phyloP scores from a whole-genome alignment of 2,113 vertebrate species.

The Calidris pygmaea region DNA sequence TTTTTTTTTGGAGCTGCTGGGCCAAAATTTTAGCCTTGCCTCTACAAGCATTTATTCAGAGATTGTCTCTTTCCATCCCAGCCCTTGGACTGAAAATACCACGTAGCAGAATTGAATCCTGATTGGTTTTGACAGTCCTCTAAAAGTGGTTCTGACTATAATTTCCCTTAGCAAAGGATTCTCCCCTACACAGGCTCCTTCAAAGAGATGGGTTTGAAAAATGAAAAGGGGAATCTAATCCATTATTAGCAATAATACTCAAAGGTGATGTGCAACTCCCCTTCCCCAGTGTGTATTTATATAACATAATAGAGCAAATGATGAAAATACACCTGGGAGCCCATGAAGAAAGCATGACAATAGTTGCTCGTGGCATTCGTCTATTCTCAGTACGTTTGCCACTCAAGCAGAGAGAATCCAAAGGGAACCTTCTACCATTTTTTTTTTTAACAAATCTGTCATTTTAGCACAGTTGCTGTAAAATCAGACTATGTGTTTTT shows the following conservation, averaged over 20 bases:
- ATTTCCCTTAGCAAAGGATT: conserved; percentile 9
- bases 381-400: not conserved
- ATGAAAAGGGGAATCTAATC: not conserved
- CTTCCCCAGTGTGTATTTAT: not conserved
- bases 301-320: not conserved
- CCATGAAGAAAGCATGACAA: not conserved
- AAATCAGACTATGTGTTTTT: not conserved
- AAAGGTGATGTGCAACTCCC: not conserved
- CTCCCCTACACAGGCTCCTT: not conserved
- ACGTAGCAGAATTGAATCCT: not conserved
- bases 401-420: not conserved
- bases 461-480: not conserved
- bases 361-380: not conserved
- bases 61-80: not conserved
- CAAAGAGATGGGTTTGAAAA: not conserved
- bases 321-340: not conserved
- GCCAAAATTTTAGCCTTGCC: not conserved
- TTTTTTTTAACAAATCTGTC: not conserved
- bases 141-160: not conserved
- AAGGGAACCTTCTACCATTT: not conserved
- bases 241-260: not conserved
- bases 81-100: not conserved
- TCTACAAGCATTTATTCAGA: not conserved
- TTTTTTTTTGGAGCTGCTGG: not conserved
- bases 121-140: conserved; percentile 7